Base-by-base conservation (phyloP, 2,797 vertebrate genomes). In the Novumbra hubbsi region DNA sequence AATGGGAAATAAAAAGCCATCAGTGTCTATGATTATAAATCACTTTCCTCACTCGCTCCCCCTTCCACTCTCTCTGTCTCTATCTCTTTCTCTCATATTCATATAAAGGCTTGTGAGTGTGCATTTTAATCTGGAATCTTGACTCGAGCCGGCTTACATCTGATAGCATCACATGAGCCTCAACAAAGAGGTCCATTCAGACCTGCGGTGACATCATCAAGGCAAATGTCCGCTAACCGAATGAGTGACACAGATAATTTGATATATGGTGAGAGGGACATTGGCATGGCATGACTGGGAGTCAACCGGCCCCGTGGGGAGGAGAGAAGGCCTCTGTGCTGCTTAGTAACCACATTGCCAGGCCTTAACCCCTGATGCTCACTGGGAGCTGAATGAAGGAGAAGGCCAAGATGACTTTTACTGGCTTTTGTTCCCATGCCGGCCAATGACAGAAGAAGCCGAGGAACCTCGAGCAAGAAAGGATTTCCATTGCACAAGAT, bases 1-100 rank as follows among this genome's bases (percentile, higher is more conserved):
- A 88, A 88, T 82, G 72, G 81, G 87, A 83, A 87, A 83, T 80
- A 62, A 17, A 82, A 84, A 77, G 81, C 76, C 49, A 77, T 89
- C 73, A 68, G 82, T 80, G 21, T 32, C n/a, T 52, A 63, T 52
- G 52, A 74, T 80, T 82, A 86, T 73, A 83, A 74, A 75, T 81
- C 82, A 85, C 78, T 78, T 71, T 81, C 68, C 64, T 38, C 62
- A 24, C 62, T 67, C 16, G 76, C 55, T 21, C 34, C 38, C 32
- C 24, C 65, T 41, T 34, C 21, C 34, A 11, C 34, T 11, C 27
- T 21, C 9, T 2, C n/a, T 21, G 5, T 7, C 49, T 17, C 45
- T 12, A 16, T 71, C n/a, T 27, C 17, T 27, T 30, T 4, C 19
- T 38, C n/a, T 45, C 17, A 9, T 65, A 38, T 34, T 30, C 45